Conservation (phyloP, 1,140 invertebrate species). For the Aricia agestis region DNA sequence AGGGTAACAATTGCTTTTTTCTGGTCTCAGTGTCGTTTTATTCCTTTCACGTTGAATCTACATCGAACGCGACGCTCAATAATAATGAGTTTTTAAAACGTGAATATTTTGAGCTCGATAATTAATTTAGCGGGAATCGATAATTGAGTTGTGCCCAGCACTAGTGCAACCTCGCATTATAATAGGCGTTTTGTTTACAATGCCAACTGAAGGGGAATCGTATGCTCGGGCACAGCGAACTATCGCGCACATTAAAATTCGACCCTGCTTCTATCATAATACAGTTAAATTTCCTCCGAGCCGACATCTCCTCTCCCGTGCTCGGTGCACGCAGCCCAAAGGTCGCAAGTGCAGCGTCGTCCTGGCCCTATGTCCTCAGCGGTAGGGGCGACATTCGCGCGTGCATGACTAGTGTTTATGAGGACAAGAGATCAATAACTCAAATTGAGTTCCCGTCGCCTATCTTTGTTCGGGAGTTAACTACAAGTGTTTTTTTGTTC, state of each 20-base stretch:
- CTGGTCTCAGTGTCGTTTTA: too few species aligned
- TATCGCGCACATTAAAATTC: slow-evolving; percentile 25
- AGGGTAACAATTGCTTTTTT: too few species aligned
- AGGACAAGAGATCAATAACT: slow-evolving; percentile 47
- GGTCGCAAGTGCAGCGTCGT: slow-evolving; percentile 22
- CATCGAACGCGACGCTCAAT: not conserved
- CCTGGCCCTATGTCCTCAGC: slow-evolving; percentile 14
- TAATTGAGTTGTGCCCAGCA: slow-evolving; percentile 24
- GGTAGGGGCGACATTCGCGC: slow-evolving; percentile 17
- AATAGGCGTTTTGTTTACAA: slow-evolving; percentile 71
- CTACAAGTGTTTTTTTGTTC: slow-evolving; percentile 29
- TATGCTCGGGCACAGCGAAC: slow-evolving; percentile 29
- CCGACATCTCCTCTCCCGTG: slow-evolving; percentile 23
- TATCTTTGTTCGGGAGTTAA: slow-evolving; percentile 30
- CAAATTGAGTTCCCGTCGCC: slow-evolving; percentile 48
- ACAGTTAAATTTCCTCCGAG: slow-evolving; percentile 28
- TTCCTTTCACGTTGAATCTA: not conserved
- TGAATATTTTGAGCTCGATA: not conserved
- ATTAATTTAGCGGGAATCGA: not conserved
- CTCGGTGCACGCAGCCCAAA: slow-evolving; percentile 17
- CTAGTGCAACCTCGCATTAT: slow-evolving; percentile 55
- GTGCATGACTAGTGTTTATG: slow-evolving; percentile 24
- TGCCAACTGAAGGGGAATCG: slow-evolving; percentile 60
- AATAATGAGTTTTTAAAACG: not conserved
- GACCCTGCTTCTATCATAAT: slow-evolving; percentile 26